Evolutionary conservation across 2,888 invertebrate genomes (phyloP), one percentile per base, ranked within the genome.

Genomic region (Thysanoteuthis rhombus): DNA sequence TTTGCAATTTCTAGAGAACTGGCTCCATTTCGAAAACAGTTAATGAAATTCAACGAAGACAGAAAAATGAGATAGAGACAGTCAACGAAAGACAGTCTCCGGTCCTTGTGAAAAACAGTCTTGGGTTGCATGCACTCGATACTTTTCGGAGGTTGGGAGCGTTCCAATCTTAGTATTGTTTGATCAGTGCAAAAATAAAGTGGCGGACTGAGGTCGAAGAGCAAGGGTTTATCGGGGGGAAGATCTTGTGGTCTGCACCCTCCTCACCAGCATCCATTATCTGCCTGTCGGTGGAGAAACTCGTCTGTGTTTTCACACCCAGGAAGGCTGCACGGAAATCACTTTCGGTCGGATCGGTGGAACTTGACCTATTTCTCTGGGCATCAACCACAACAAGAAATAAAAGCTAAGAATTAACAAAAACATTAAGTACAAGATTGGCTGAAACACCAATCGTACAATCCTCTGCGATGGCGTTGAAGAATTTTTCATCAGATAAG

Each of bases 1-100:
- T 75, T 75, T n/a, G 75, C 75, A 75, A 75, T 75, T 75, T 75
- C 75, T n/a, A n/a, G n/a, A n/a, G 75, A n/a, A 75, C n/a, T n/a
- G n/a, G 75, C n/a, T 75, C 75, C 75, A 75, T 75, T 75, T 75
- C 75, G 75, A 75, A 75, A 75, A 75, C 75, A 75, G 12, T 75
- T 75, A 75, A 75, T 75, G 75, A 75, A 75, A 75, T 75, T 75
- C 75, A n/a, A 16, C 75, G 75, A 75, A 75, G 75, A 75, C 12
- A 75, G 75, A n/a, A 75, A 58, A 75, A 75, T 19, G 75, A 75
- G 75, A 75, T n/a, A 75, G 75, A n/a, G n/a, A 10, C n/a, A 1
- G 36, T 75, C 4, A 75, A n/a, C n/a, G 75, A 75, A 75, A n/a
- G 75, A 75, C 75, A 16, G 75, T 75, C 75, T 75, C 75, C 75